Percentiles rank a stretch among this genome's conserved stretches.
phyloP scores from a whole-genome alignment of 2,113 vertebrate genomes.

The Mobula hypostoma region DNA sequence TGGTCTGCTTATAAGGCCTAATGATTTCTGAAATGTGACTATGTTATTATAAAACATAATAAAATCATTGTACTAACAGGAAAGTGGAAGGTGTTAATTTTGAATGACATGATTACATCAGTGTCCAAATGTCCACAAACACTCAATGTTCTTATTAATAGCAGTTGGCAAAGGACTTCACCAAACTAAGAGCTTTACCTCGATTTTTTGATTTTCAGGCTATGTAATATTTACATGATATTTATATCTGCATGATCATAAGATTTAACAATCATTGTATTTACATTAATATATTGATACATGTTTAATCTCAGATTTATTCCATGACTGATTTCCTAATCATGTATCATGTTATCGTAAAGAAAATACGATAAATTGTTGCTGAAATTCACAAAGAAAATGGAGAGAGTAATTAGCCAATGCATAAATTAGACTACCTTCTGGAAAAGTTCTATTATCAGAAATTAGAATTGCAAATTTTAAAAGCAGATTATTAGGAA shows the following conservation, averaged over 20 bases:
- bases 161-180: slow-evolving; percentile 15
- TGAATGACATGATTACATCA: neutral
- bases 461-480: slow-evolving; percentile 14
- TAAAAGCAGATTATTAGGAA: neutral
- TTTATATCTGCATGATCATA: slow-evolving; percentile 36
- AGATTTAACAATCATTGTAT: slow-evolving; percentile 27
- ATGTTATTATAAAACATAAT: neutral
- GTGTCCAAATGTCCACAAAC: neutral
- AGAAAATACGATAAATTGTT: neutral
- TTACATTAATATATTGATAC: neutral
- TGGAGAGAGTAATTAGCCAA: neutral
- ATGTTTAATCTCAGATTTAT: neutral
- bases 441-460: neutral
- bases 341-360: slow-evolving; percentile 9
- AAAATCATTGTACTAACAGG: neutral
- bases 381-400: neutral
- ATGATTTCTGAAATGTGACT: neutral
- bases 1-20: neutral
- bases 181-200: slow-evolving; percentile 20
- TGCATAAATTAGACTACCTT: neutral
- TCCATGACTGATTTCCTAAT: slow-evolving; percentile 17
- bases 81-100: neutral
- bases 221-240: slow-evolving; percentile 38
- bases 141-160: neutral
- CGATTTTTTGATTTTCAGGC: slow-evolving; percentile 32